Percentiles rank a stretch among this genome's conserved stretches.
phyloP scores from a whole-genome alignment of 1,140 invertebrate genomes.

The Polypedilum pembai region DNA sequence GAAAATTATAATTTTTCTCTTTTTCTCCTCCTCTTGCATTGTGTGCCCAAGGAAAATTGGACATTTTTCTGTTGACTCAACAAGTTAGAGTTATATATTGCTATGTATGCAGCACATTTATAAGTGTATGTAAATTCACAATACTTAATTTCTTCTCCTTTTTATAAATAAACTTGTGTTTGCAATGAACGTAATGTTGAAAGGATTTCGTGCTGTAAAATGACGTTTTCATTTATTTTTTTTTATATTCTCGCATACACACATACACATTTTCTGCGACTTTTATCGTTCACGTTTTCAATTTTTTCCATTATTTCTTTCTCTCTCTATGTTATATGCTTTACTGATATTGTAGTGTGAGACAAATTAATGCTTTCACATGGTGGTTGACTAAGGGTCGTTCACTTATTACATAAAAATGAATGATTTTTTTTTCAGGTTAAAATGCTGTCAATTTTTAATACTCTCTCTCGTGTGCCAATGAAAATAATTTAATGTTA shows the following conservation, averaged over 20 bases:
- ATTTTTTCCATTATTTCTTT: not conserved
- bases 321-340: not conserved
- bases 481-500: too few relatives aligned
- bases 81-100: not conserved
- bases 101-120: not conserved
- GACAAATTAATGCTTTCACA: not conserved
- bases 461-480: too few relatives aligned
- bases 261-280: not conserved
- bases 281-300: not conserved
- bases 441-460: too few relatives aligned
- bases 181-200: not conserved
- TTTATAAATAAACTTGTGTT: too few relatives aligned
- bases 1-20: conserved; percentile 28
- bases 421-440: too few relatives aligned
- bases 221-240: conserved; percentile 3
- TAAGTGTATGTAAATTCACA: not conserved
- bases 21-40: not conserved
- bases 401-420: too few relatives aligned
- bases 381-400: too few relatives aligned
- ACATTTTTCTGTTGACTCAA: conserved; percentile 26
- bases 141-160: not conserved
- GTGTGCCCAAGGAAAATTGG: not conserved
- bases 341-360: not conserved
- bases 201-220: conserved; percentile 11
- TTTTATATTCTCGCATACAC: not conserved